Percentiles rank a stretch among this genome's conserved stretches.
These are phyloP conservation scores for Sminthurides aquaticus DNA, from an alignment of 2,888 invertebrate genomes.

Conservation along the genomic window DNA sequence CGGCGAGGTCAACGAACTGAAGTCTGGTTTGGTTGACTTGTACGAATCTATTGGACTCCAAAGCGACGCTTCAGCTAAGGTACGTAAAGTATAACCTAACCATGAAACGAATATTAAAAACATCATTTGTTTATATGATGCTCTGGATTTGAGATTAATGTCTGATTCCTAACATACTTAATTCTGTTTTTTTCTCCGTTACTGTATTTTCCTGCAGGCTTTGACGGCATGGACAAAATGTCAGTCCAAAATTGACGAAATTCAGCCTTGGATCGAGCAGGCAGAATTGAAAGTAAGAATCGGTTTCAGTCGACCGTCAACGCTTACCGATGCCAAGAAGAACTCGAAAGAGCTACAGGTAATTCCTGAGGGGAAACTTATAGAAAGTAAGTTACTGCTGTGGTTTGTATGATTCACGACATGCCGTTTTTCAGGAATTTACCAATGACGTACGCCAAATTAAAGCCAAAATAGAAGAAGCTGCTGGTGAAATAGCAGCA, in stretches of 20 bases:
- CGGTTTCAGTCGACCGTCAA: slow-evolving; percentile 65
- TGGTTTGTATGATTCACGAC: no score
- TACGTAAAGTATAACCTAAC: slow-evolving; percentile 68
- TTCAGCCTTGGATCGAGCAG: slow-evolving; percentile 82
- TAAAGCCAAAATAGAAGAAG: slow-evolving; percentile 63
- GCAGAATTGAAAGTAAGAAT: slow-evolving; percentile 71
- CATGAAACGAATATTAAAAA: slow-evolving; percentile 77
- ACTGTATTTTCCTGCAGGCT: slow-evolving; percentile 11
- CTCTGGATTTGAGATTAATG: not conserved
- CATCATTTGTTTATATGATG: not conserved
- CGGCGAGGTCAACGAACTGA: slow-evolving; percentile 62
- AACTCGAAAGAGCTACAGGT: slow-evolving; percentile 36
- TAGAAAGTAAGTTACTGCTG: no score
- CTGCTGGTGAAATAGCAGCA: slow-evolving; percentile 66
- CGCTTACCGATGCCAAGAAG: slow-evolving; percentile 63
- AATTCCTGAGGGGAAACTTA: no score
- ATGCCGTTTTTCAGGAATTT: slow-evolving; percentile 53
- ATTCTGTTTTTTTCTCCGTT: not conserved
- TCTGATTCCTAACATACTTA: not conserved
- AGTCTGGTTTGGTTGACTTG: slow-evolving; percentile 67
- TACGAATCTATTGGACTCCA: slow-evolving; percentile 69
- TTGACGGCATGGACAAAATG: slow-evolving; percentile 39
- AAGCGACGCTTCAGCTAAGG: slow-evolving; percentile 52
- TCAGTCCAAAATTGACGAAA: slow-evolving; percentile 55
- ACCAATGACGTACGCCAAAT: slow-evolving; percentile 70